Percentiles rank a stretch among this genome's conserved stretches.
These are phyloP conservation scores for Leptarthrus brevirostris DNA, from an alignment of 2,888 invertebrate species.

Conservation along the genomic window DNA sequence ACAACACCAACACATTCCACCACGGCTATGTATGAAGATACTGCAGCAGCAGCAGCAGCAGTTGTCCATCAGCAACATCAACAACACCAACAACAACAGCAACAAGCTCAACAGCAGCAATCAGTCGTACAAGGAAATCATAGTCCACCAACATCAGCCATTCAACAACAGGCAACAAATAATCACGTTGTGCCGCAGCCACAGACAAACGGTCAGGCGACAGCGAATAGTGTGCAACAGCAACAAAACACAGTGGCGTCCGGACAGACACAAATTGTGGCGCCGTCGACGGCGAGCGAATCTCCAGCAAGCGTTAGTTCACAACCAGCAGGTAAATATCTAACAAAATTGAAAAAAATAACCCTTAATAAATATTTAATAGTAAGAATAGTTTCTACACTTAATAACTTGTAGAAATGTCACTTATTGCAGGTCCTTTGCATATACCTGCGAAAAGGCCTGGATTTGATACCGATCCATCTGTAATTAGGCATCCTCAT, in stretches of 20 bases:
- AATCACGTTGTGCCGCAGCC: slow-evolving; percentile 57
- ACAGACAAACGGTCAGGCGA: slow-evolving; percentile 51
- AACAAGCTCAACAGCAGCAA: slow-evolving; percentile 60
- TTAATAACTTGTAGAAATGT: slow-evolving; percentile 69
- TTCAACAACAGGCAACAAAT: slow-evolving; percentile 44
- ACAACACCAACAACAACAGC: slow-evolving; percentile 61
- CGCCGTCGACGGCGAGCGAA: slow-evolving; percentile 72
- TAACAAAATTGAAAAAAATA: neutral
- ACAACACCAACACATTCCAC: slow-evolving; percentile 69
- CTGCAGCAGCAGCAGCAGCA: slow-evolving; percentile 62
- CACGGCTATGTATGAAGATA: slow-evolving; percentile 72
- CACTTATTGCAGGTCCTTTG: slow-evolving; percentile 73
- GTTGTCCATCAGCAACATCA: slow-evolving; percentile 54
- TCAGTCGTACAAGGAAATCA: slow-evolving; percentile 51
- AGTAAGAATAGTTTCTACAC: neutral
- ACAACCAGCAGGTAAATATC: slow-evolving; percentile 66
- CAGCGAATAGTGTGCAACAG: slow-evolving; percentile 52
- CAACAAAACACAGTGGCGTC: slow-evolving; percentile 66
- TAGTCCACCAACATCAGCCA: slow-evolving; percentile 41
- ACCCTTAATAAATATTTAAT: neutral
- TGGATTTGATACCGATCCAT: slow-evolving; percentile 69
- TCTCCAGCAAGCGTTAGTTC: slow-evolving; percentile 72
- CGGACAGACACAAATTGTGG: slow-evolving; percentile 67
- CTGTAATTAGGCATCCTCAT: slow-evolving; percentile 67
- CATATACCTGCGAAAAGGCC: slow-evolving; percentile 90